Conservation (phyloP, 2,113 vertebrate genomes). For the Cololabis saira region DNA sequence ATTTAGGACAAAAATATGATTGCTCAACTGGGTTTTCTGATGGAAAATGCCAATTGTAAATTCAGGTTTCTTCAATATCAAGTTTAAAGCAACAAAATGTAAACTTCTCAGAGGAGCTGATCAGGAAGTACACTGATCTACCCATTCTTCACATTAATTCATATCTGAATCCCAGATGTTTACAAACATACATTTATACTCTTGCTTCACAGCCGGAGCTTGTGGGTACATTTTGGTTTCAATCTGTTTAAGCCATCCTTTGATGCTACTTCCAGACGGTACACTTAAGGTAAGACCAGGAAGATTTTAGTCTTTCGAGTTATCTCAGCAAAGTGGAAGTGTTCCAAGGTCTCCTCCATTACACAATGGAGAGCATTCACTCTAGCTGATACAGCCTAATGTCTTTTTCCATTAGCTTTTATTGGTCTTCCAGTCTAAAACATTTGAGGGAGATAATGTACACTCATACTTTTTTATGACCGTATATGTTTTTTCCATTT, state of each 20-base stretch:
- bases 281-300: constrained; percentile 38
- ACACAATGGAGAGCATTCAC: constrained; percentile 38
- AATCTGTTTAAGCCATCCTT: constrained; percentile 35
- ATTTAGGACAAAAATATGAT: no score
- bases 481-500: constrained; percentile 47
- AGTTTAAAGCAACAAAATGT: no score
- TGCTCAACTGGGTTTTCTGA: no score
- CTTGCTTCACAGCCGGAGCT: constrained; percentile 1
- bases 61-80: no score
- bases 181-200: not conserved
- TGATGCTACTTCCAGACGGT: constrained; percentile 21
- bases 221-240: constrained; percentile 10
- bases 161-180: no score
- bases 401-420: constrained; percentile 63
- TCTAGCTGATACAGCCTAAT: constrained; percentile 39
- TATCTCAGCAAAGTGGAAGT: constrained; percentile 52
- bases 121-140: no score
- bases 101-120: no score
- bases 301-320: constrained; percentile 44
- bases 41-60: no score
- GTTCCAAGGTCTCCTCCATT: constrained; percentile 58
- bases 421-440: constrained; percentile 54
- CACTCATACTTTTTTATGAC: constrained; percentile 44
- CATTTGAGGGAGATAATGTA: constrained; percentile 50
- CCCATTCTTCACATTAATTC: no score